Percentiles rank a stretch among this genome's conserved stretches.
Conservation (phyloP, 2,888 invertebrate species). For the Drosophila rellima region DNA sequence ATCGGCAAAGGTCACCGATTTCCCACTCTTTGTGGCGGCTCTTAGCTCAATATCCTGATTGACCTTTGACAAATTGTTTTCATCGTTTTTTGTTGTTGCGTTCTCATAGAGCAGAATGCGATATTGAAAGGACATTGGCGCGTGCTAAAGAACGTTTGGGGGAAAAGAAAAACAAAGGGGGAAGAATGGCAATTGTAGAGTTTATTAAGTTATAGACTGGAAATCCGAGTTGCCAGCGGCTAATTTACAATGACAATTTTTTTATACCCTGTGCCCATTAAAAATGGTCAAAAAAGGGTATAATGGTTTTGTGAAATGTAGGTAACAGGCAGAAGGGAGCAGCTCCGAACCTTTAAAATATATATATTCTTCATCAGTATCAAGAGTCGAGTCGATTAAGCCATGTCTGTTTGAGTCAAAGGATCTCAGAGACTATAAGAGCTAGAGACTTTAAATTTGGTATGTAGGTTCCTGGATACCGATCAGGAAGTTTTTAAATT, state of each 20-base stretch:
- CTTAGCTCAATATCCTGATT: slow-evolving; percentile 60
- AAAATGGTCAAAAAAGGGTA: too few relatives aligned
- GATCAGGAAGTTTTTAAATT: too few relatives aligned
- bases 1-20: slow-evolving; percentile 71
- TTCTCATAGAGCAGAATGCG: slow-evolving; percentile 86
- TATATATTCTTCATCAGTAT: too few relatives aligned
- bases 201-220: background rate
- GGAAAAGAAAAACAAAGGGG: background rate
- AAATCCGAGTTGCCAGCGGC: slow-evolving; percentile 54
- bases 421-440: too few relatives aligned
- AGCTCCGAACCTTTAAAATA: too few relatives aligned
- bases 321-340: too few relatives aligned
- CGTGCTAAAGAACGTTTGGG: slow-evolving; percentile 85
- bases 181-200: slow-evolving; percentile 13
- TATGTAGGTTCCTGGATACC: too few relatives aligned
- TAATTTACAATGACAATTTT: slow-evolving; percentile 25
- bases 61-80: slow-evolving; percentile 65
- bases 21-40: slow-evolving; percentile 45
- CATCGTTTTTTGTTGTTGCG: slow-evolving; percentile 56
- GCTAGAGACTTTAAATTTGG: too few relatives aligned
- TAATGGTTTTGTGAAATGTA: too few relatives aligned
- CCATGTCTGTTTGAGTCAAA: too few relatives aligned
- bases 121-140: slow-evolving; percentile 89
- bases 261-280: too few relatives aligned
- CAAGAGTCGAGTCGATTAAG: too few relatives aligned